Evolutionary conservation across 2,888 invertebrate genomes (phyloP), one percentile per base, ranked within the genome.

Genomic region (Cephonodes hylas): DNA sequence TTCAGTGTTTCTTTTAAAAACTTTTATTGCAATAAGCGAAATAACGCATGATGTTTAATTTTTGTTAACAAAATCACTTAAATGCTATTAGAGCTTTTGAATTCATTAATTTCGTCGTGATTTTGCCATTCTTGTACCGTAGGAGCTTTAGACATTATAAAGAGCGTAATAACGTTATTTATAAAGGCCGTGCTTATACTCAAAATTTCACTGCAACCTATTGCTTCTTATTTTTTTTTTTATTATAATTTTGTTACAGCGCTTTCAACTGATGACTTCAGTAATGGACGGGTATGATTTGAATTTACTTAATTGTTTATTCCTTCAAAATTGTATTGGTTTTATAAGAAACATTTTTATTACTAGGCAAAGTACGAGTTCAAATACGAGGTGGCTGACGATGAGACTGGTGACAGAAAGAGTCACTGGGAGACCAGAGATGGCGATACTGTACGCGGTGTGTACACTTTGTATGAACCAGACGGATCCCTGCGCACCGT

Each of bases 371-470:
- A 91, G 72, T 93, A 93, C 73, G 91, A 91, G 68, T 93, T 89
- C 72, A 93, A 89, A 67, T 93, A 93, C 64, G 93, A 93, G 69
- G 93, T 93, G 10, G 85, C 89, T 13, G 93, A 93, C 67, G 88
- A 88, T 48, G 89, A 92, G 70, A 93, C 93, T 8, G 93, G 93
- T 1, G 93, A 93, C 67, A 80, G 88, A 67, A 93, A 93, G 75
- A 86, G 85, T 65, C 93, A 93, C 75, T 91, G 88, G 88, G 93
- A 93, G 80, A 85, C 83, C 60, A 78, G 93, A 23, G 92, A 93
- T 25, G 93, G 93, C 0, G 93, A 93, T 70, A 80, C 84, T 34
- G 93, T 93, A 10, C 85, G 93, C 5, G 93, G 93, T 0, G 84
- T 79, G 15, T 93, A 93, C 76, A 85, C 88, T 0, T 71, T 93